Conservation (phyloP, 2,113 vertebrate species). For the Trematocara variabile region DNA sequence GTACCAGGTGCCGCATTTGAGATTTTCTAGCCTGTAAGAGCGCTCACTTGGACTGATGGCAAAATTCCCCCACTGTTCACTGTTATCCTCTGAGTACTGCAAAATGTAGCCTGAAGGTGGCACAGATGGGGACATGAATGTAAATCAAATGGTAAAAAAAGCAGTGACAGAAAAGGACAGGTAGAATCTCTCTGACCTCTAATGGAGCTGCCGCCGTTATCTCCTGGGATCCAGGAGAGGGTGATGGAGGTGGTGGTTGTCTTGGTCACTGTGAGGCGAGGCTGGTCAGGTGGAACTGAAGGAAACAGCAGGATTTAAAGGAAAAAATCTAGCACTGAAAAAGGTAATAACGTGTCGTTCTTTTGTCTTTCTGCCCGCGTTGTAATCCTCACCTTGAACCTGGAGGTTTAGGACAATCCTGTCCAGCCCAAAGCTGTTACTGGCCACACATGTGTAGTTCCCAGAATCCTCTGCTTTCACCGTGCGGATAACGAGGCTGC, state of each 20-base stretch:
- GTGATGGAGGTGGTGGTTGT: constrained; percentile 98
- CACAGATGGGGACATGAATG: not conserved
- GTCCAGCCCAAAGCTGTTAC: constrained; percentile 95
- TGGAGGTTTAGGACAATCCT: constrained; percentile 94
- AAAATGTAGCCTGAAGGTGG: constrained; percentile 85
- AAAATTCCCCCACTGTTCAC: constrained; percentile 96
- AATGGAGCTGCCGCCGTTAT: constrained; percentile 97
- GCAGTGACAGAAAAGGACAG: not conserved
- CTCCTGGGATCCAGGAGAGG: constrained; percentile 96
- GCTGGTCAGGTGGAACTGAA: constrained; percentile 95
- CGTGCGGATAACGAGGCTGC: constrained; percentile 93
- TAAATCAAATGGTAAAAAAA: not conserved
- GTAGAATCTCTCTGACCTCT: constrained; percentile 79
- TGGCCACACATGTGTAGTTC: constrained; percentile 93
- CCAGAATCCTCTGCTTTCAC: constrained; percentile 98
- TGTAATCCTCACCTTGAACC: constrained; percentile 85
- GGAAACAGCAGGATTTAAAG: not conserved
- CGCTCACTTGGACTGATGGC: constrained; percentile 96
- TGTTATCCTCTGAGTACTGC: constrained; percentile 98
- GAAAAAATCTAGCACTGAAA: not conserved
- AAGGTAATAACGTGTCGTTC: not conserved
- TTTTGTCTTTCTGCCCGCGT: not conserved
- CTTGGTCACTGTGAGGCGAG: constrained; percentile 96
- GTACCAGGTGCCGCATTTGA: constrained; percentile 98
- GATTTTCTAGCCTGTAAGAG: constrained; percentile 88